Evolutionary conservation across 1,140 invertebrate species (phyloP).

Genomic region (Zaprionus nigranus): DNA sequence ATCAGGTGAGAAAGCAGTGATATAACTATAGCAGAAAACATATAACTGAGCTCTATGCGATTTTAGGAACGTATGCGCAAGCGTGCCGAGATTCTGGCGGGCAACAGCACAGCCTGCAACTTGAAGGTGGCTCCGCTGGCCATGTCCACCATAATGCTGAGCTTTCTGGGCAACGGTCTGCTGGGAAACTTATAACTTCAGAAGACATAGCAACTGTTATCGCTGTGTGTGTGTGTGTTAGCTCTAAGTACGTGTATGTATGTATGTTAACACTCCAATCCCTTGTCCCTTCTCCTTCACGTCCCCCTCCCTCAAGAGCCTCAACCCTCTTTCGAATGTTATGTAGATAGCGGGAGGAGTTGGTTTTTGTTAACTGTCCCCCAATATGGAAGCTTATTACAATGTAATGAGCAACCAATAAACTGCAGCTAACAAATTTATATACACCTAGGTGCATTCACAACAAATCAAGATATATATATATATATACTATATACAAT

Average conservation of each 20-base stretch:
- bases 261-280: background rate
- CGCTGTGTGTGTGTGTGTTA: constrained; percentile 10
- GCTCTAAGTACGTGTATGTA: constrained; percentile 16
- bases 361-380: constrained; percentile 38
- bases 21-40: no score
- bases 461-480: constrained; percentile 4
- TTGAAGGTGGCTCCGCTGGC: constrained; percentile 67
- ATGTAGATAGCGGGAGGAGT: constrained; percentile 38
- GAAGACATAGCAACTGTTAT: constrained; percentile 46
- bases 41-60: no score
- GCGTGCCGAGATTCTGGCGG: constrained; percentile 86
- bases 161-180: constrained; percentile 72
- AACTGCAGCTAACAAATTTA: constrained; percentile 31
- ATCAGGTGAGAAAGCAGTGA: constrained; percentile 81
- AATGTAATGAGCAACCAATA: constrained; percentile 51
- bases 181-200: constrained; percentile 81
- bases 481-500: constrained; percentile 14
- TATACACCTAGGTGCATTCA: constrained; percentile 28
- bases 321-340: constrained; percentile 18
- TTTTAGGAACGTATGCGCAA: constrained; percentile 85
- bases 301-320: background rate
- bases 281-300: background rate
- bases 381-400: constrained; percentile 59
- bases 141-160: constrained; percentile 80
- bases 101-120: constrained; percentile 85